Conservation (phyloP, 2,797 vertebrate species). For the Liasis olivaceus region DNA sequence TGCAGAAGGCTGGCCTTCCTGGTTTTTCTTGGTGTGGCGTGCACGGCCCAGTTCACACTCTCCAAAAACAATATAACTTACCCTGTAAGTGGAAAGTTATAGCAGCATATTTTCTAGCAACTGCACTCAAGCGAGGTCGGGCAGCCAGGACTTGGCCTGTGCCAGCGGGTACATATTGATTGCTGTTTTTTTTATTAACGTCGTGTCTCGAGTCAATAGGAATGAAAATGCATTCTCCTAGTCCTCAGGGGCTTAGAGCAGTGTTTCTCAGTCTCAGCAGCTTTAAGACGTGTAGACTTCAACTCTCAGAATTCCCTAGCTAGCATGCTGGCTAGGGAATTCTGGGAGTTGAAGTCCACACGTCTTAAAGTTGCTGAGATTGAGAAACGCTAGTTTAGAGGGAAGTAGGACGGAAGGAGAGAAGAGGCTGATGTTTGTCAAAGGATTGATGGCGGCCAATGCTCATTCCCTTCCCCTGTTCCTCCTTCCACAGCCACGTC, state of each 20-base stretch:
- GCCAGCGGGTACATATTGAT: background rate
- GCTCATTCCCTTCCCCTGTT: constrained; percentile 8
- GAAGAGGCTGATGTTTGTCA: background rate
- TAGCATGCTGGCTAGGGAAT: background rate
- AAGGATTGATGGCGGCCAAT: background rate
- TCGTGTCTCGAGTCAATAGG: background rate
- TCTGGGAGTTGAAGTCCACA: background rate
- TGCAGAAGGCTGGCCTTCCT: background rate
- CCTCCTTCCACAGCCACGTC: constrained; percentile 78
- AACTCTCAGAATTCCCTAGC: no score
- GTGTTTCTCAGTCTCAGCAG: no score
- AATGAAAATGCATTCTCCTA: background rate
- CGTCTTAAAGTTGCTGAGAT: background rate
- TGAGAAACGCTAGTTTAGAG: background rate
- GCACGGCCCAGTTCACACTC: rapidly evolving
- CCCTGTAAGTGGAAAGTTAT: background rate
- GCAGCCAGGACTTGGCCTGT: background rate
- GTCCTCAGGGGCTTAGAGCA: background rate
- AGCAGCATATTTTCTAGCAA: background rate
- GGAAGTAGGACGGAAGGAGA: background rate
- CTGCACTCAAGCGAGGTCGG: rapidly evolving
- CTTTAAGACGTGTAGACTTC: no score
- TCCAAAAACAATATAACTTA: background rate
- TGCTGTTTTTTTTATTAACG: background rate
- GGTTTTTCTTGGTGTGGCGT: background rate